Percentiles rank a stretch among this genome's conserved stretches.
phyloP scores from a whole-genome alignment of 2,888 invertebrate species.

The Sinhomidia bicolor region DNA sequence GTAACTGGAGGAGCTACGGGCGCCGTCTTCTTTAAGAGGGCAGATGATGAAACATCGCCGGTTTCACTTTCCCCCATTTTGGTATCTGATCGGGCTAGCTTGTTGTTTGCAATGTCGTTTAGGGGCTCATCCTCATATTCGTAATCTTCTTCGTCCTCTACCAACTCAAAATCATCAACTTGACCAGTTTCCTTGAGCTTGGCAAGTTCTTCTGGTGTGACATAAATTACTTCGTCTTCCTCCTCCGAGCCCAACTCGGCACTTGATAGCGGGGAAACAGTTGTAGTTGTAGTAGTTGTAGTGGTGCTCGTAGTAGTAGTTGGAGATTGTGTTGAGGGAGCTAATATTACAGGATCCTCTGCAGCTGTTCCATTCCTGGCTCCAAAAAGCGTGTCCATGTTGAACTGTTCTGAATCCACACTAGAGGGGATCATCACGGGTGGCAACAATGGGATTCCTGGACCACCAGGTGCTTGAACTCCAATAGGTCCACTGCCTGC shows the following conservation, averaged over 20 bases:
- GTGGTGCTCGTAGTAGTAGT: not conserved
- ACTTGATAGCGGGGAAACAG: not conserved
- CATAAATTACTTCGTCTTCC: conserved; percentile 79
- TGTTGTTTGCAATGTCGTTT: conserved; percentile 58
- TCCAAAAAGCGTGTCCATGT: conserved; percentile 69
- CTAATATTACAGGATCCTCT: conserved; percentile 13
- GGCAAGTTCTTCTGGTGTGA: conserved; percentile 79
- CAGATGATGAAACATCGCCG: not conserved
- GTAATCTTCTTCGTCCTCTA: conserved; percentile 63
- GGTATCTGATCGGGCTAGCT: conserved; percentile 45
- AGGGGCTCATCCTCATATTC: conserved; percentile 63
- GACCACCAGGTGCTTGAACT: not conserved
- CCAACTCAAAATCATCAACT: conserved; percentile 76
- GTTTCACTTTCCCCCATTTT: conserved; percentile 52
- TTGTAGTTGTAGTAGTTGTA: not conserved
- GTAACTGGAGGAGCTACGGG: not conserved
- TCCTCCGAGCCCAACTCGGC: conserved; percentile 66
- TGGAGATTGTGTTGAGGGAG: conserved; percentile 3
- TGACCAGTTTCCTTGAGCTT: conserved; percentile 78
- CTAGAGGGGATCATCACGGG: conserved; percentile 56
- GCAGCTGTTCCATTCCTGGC: conserved; percentile 65
- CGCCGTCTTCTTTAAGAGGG: conserved; percentile 55
- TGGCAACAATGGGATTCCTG: conserved; percentile 50
- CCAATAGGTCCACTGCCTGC: conserved; percentile 36
- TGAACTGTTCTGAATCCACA: conserved; percentile 39